Base-by-base conservation (phyloP, 2,888 invertebrate species). In the Tetramorium bicarinatum region DNA sequence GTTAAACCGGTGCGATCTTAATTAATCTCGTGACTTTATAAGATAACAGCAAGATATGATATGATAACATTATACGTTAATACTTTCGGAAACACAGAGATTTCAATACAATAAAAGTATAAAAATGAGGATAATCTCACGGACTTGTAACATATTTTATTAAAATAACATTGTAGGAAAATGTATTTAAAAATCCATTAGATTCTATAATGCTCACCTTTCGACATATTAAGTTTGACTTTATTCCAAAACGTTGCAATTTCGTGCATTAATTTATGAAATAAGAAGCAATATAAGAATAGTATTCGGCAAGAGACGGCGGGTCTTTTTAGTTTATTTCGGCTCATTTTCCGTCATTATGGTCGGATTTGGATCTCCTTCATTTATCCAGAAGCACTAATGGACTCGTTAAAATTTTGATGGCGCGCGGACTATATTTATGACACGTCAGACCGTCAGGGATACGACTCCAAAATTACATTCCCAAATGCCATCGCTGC, bases 391-490 rank as follows among this genome's bases (percentile, higher is more conserved):
- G 38, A 59, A 47, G 72, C 18, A 80, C 79, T 80, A 80, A 80
- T 71, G 59, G 71, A 71, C 18, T 29, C 41, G 59, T 80, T 80
- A 80, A 80, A 80, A 80, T 80, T 80, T 80, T 71, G 18, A 80
- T 71, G 25, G 44, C 59, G 47, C 59, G 18, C 47, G 25, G 47
- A 49, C 72, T 80, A 80, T 80, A 80, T 80, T 80, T 80, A 61
- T 80, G 79, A 80, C 79, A 71, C 47, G 72, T 71, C 59, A 79
- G 71, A 79, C 34, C 34, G 47, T 54, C 67, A 54, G 59, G 18
- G 69, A 61, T 61, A 75, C 61, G 74, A n/a, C 54, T 71, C 72
- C 79, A 71, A 80, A 80, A 80, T 80, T 80, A 80, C 47, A 80
- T 61, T 47, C 25, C 41, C 59, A 71, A 80, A 80, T 80, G 79